phyloP scores from a whole-genome alignment of 2,888 invertebrate genomes.

The Ectemnius lituratus region DNA sequence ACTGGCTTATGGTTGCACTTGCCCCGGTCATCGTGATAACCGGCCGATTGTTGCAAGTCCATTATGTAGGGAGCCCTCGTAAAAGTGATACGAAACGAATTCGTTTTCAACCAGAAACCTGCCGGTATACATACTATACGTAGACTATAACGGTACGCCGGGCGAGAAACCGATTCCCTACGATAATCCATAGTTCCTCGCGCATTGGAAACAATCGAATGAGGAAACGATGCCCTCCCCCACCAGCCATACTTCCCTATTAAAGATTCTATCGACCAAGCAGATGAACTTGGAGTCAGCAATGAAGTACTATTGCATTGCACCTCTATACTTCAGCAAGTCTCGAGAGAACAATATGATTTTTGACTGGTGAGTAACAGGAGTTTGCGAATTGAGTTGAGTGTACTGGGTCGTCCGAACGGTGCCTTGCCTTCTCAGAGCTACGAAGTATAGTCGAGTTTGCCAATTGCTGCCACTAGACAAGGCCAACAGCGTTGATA shows the following conservation, averaged over 20 bases:
- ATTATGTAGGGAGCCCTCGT: background rate
- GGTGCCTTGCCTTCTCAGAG: too few species aligned
- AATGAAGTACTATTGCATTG: slow-evolving; percentile 2
- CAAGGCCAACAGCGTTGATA: background rate
- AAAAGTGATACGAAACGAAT: background rate
- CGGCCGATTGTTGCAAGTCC: slow-evolving; percentile 1
- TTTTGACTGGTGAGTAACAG: too few species aligned
- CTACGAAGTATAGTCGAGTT: slow-evolving; percentile 40
- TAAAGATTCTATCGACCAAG: too few species aligned
- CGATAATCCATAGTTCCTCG: slow-evolving; percentile 24
- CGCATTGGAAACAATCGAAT: slow-evolving; percentile 12
- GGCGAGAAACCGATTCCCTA: slow-evolving; percentile 14
- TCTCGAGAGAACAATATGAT: too few species aligned
- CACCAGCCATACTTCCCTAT: background rate
- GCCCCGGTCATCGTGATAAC: slow-evolving; percentile 6
- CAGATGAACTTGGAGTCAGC: slow-evolving; percentile 23
- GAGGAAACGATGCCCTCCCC: slow-evolving; percentile 21
- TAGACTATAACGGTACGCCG: background rate
- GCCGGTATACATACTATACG: background rate
- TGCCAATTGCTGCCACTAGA: slow-evolving; percentile 47
- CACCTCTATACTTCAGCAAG: background rate
- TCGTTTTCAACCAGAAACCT: slow-evolving; percentile 4
- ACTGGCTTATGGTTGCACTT: slow-evolving; percentile 3
- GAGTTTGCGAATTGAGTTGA: too few species aligned
- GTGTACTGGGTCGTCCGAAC: too few species aligned